Evolutionary conservation across 1,140 invertebrate genomes (phyloP).

Genomic region (Drosophila asahinai): DNA sequence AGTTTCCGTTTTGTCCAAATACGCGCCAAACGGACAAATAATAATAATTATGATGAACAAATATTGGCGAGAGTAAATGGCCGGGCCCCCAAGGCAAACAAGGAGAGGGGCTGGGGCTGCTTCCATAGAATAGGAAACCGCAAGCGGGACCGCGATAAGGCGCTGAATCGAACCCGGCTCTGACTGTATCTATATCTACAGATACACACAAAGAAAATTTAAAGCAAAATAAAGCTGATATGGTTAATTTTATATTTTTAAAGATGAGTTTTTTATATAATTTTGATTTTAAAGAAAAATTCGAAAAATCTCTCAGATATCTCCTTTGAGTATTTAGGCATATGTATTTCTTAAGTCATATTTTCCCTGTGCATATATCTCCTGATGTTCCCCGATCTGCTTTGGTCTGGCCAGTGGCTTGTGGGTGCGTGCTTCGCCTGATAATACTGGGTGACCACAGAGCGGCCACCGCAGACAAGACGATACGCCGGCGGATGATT

Average conservation of each 20-base stretch:
- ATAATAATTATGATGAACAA: slow-evolving; percentile 50
- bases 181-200: not conserved
- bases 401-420: slow-evolving; percentile 13
- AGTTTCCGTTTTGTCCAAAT: slow-evolving; percentile 62
- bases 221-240: not conserved
- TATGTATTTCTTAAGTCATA: not conserved
- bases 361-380: not conserved
- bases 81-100: slow-evolving; percentile 68
- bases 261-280: too few species aligned
- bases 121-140: slow-evolving; percentile 63
- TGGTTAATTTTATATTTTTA: not conserved
- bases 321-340: too few species aligned
- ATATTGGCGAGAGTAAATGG: slow-evolving; percentile 58
- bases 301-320: not conserved
- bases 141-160: slow-evolving; percentile 58
- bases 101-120: slow-evolving; percentile 3
- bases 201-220: not conserved
- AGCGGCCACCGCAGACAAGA: slow-evolving; percentile 33
- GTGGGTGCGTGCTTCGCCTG: slow-evolving; percentile 51
- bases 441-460: slow-evolving; percentile 50
- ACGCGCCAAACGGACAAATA: slow-evolving; percentile 41
- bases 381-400: slow-evolving; percentile 6
- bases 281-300: not conserved
- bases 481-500: slow-evolving; percentile 34
- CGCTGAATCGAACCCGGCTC: slow-evolving; percentile 5